phyloP scores from a whole-genome alignment of 2,888 invertebrate species.

The Poecilus cupreus region DNA sequence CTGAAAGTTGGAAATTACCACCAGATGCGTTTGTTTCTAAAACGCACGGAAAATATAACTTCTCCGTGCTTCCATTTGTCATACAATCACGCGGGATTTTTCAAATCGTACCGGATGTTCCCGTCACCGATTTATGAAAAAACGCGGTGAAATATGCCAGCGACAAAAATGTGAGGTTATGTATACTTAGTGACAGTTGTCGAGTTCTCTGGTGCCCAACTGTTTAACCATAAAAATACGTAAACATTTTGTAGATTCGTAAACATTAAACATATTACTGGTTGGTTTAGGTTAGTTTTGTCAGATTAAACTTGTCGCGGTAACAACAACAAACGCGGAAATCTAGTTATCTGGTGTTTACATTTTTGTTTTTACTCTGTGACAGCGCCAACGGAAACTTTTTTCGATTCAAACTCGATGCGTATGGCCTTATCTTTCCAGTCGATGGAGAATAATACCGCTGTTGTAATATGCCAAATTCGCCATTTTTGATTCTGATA shows the following conservation, averaged over 20 bases:
- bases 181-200: not conserved
- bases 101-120: conserved; percentile 20
- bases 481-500: not conserved
- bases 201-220: conserved; percentile 34
- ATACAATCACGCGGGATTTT: conserved; percentile 11
- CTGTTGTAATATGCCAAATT: not conserved
- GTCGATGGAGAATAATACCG: conserved; percentile 13
- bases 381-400: conserved; percentile 22
- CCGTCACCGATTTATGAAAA: conserved; percentile 41
- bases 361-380: conserved; percentile 33
- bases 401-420: conserved; percentile 30
- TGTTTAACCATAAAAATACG: conserved; percentile 51
- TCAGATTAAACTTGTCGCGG: conserved; percentile 32
- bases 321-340: conserved; percentile 52
- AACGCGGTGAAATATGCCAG: conserved; percentile 23
- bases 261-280: conserved; percentile 56
- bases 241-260: conserved; percentile 44
- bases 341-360: conserved; percentile 51
- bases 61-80: conserved; percentile 22
- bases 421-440: conserved; percentile 30
- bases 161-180: conserved; percentile 25
- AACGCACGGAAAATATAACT: not conserved
- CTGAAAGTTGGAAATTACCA: not conserved
- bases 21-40: conserved; percentile 33
- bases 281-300: conserved; percentile 58